phyloP scores from a whole-genome alignment of 1,140 invertebrate species.

The Drosophila cardini region DNA sequence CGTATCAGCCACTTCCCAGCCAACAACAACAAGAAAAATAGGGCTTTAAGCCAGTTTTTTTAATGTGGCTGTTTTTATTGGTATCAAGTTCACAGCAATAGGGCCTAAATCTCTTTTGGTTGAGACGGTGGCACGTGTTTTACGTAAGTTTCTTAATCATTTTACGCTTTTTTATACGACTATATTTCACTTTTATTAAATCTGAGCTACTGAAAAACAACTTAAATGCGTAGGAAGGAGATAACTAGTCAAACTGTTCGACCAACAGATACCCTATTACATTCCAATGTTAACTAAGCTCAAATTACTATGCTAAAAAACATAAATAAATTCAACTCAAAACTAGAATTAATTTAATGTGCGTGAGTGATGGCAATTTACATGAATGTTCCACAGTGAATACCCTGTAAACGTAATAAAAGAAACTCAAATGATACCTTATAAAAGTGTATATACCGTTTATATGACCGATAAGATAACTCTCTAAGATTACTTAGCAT shows the following conservation, averaged over 20 bases:
- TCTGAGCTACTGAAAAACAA: background rate
- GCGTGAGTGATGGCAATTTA: slow-evolving; percentile 1
- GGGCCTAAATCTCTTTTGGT: background rate
- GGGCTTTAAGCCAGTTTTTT: slow-evolving; percentile 1
- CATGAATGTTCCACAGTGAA: slow-evolving; percentile 3
- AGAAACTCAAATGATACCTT: no score
- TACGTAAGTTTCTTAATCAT: background rate
- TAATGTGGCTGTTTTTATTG: slow-evolving; percentile 2
- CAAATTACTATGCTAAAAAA: no score
- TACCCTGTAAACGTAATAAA: slow-evolving; percentile 3
- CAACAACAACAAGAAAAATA: background rate
- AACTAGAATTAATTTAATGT: background rate
- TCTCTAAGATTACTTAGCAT: background rate
- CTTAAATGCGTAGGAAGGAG: background rate
- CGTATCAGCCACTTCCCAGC: background rate
- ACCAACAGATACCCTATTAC: background rate
- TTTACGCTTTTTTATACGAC: background rate
- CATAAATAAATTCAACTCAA: background rate
- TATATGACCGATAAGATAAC: background rate
- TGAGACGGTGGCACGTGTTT: slow-evolving; percentile 7
- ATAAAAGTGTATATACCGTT: background rate
- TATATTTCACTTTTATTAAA: slow-evolving; percentile 13
- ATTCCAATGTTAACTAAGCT: no score
- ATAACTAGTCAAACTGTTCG: background rate
- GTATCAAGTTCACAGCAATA: slow-evolving; percentile 9